Base-by-base conservation (phyloP, 2,113 vertebrate genomes). In the Lampris megalopsis region DNA sequence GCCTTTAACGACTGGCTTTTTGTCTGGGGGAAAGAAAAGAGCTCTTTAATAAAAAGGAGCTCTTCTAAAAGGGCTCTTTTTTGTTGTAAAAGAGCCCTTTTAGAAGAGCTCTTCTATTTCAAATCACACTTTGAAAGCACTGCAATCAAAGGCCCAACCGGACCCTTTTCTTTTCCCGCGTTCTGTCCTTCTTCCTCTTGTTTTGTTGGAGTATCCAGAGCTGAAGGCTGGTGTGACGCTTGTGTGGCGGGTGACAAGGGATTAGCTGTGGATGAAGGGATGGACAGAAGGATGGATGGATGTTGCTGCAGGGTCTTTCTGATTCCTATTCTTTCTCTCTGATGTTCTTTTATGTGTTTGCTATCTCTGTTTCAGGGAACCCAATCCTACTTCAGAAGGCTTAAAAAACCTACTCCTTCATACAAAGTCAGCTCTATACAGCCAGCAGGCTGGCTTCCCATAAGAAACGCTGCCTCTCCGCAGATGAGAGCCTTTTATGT, bases 321-420 rank as follows among this genome's bases (percentile, higher is more conserved):
- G 42, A 36, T 53, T 35, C 35, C 10, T 65, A 24, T 43, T 35
- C 2, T 45, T 53, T 7, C 49, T 74, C 63, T 11, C 45, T 57
- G 2, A 10, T 13, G 43, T 65, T 53, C 62, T 54, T 56, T 56
- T 35, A 56, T 35, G 36, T 56, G 35, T 35, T 8, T 24, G 13
- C 42, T 69, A 40, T 64, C n/a, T 73, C 6, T 47, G 43, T 45
- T 1, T 43, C 41, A 37, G 41, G 9, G 13, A 79, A 86, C 70
- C 68, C 62, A 68, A 71, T 74, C 63, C 64, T 68, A 71, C 77
- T 88, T 81, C 66, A 81, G 63, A 35, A 38, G 69, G 68, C 79
- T 88, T 66, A 82, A 82, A 74, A 47, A 24, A 5, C 59, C 52
- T 9, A 49, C 70, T 76, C 77, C 48, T 68, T 61, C 62, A 68